Conservation (phyloP, 2,797 vertebrate genomes). For the Gallinago stenura region DNA sequence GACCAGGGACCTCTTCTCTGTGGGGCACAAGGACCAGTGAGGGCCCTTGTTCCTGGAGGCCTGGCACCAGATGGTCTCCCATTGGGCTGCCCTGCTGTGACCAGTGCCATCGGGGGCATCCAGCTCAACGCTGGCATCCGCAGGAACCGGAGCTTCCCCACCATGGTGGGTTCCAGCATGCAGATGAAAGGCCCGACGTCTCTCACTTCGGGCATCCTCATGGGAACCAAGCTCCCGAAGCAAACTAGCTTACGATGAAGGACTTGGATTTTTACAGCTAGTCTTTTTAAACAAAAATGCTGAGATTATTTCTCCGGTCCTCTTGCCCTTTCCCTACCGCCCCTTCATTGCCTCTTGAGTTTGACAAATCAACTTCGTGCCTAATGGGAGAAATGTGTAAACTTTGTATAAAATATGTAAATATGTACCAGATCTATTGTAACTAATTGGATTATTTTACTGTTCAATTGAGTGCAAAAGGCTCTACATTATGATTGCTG, state of each 20-base stretch:
- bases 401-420: conserved; percentile 78
- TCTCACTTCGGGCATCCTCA: conserved; percentile 86
- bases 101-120: conserved; percentile 84
- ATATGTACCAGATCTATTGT: conserved; percentile 71
- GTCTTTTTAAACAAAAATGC: conserved; percentile 57
- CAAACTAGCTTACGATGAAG: conserved; percentile 84
- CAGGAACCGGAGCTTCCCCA: conserved; percentile 94
- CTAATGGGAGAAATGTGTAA: conserved; percentile 78
- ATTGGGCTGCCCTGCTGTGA: conserved; percentile 76
- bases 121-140: conserved; percentile 89
- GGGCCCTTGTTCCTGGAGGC: conserved; percentile 82
- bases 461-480: conserved; percentile 23
- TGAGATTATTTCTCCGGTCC: background rate
- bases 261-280: conserved; percentile 56
- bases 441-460: conserved; percentile 60
- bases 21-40: conserved; percentile 84
- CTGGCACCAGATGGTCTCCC: conserved; percentile 76
- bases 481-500: conserved; percentile 33
- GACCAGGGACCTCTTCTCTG: conserved; percentile 86
- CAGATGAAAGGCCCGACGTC: conserved; percentile 93
- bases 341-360: conserved; percentile 71
- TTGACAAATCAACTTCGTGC: conserved; percentile 86
- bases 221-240: conserved; percentile 83
- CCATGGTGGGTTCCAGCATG: conserved; percentile 98
- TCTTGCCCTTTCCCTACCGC: background rate